Evolutionary conservation across 2,113 vertebrate genomes (phyloP).

Genomic region (Muntiacus muntjak): DNA sequence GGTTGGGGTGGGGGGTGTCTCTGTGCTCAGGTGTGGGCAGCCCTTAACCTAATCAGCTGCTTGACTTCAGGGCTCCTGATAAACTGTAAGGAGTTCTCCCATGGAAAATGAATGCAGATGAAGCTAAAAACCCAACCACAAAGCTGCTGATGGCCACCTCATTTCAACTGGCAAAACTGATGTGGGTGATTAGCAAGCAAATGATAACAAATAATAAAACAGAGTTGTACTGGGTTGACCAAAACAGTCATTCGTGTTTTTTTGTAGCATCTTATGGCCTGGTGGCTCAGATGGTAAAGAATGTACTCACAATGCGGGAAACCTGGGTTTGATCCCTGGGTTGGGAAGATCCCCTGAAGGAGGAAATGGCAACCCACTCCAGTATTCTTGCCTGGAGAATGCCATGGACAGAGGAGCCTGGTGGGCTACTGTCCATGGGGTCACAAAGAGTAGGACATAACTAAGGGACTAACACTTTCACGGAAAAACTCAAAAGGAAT

Average conservation of each 20-base stretch:
- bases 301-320: not conserved
- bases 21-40: constrained; percentile 59
- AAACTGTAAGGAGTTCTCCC: constrained; percentile 27
- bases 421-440: not conserved
- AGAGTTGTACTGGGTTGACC: not conserved
- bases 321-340: not conserved
- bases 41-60: constrained; percentile 42
- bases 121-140: not conserved
- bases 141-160: not conserved
- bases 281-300: not conserved
- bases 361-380: not conserved
- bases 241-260: not conserved
- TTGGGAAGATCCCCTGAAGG: not conserved
- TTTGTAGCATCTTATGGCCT: not conserved
- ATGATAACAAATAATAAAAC: not conserved
- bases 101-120: not conserved
- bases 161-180: not conserved
- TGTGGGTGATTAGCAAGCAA: not conserved
- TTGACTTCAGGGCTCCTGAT: not conserved
- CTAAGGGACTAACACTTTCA: not conserved
- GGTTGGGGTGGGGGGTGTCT: rapidly evolving
- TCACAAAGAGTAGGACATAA: not conserved
- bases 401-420: not conserved
- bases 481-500: not conserved
- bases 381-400: not conserved